These are phyloP conservation scores for Ivindomyrus marchei DNA, from an alignment of 2,113 vertebrate genomes.

Conservation along the genomic window DNA sequence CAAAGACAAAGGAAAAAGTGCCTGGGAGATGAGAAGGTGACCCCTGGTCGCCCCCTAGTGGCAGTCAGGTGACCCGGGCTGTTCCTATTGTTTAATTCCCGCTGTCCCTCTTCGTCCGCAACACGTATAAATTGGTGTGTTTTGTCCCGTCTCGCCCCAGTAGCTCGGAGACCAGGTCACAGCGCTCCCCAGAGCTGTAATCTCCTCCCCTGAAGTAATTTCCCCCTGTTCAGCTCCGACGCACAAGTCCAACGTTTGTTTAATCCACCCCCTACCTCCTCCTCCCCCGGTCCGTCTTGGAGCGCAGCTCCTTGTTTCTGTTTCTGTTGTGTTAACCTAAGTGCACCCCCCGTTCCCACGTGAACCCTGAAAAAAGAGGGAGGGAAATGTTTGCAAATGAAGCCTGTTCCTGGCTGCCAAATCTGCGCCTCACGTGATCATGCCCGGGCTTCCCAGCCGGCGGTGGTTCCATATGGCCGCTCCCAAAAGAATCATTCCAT, in stretches of 20 bases:
- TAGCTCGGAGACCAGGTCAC: neutral
- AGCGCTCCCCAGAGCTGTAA: neutral
- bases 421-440: neutral
- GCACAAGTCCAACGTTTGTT: neutral
- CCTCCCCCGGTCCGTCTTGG: neutral
- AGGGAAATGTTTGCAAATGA: neutral
- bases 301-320: neutral
- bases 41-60: neutral
- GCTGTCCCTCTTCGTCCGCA: neutral
- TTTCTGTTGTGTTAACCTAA: slow-evolving; percentile 2
- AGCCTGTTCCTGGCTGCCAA: neutral
- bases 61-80: neutral
- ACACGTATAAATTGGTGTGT: slow-evolving; percentile 8
- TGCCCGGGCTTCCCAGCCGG: neutral
- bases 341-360: neutral
- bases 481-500: neutral
- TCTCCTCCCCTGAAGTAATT: neutral
- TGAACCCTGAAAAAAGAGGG: neutral
- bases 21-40: neutral
- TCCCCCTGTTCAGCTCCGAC: slow-evolving; percentile 2
- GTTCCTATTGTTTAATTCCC: neutral
- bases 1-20: neutral
- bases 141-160: neutral
- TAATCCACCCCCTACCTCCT: neutral
- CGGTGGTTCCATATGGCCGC: neutral